Percentiles rank a stretch among this genome's conserved stretches.
Evolutionary conservation across 2,888 invertebrate genomes (phyloP).

Genomic region (Agriopis marginaria): DNA sequence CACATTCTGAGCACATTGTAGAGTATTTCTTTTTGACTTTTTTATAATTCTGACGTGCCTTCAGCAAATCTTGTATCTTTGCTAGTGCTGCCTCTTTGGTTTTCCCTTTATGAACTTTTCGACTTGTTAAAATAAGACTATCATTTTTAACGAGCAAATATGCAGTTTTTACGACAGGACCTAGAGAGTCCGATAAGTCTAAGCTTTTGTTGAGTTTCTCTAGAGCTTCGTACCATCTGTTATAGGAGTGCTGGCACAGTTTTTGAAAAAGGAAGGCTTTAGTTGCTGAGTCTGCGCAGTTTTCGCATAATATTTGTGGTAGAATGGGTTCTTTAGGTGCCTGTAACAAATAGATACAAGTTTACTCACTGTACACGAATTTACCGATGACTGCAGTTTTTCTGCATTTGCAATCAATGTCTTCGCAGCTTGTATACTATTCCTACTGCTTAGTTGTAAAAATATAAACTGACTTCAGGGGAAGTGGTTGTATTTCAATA

Average conservation of each 20-base stretch:
- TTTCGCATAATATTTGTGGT: constrained; percentile 66
- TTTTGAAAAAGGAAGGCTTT: constrained; percentile 69
- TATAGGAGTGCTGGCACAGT: constrained; percentile 60
- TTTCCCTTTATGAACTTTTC: constrained; percentile 46
- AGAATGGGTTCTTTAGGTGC: constrained; percentile 57
- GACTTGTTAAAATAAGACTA: constrained; percentile 62
- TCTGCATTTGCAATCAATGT: no score
- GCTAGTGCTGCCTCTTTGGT: constrained; percentile 58
- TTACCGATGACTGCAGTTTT: no score
- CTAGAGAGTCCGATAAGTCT: constrained; percentile 51
- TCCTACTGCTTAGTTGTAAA: no score
- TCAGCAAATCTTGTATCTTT: constrained; percentile 63
- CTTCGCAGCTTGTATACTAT: no score
- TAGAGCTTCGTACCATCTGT: constrained; percentile 61
- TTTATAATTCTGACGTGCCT: constrained; percentile 54
- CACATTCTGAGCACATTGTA: constrained; percentile 67
- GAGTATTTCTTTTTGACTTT: constrained; percentile 48
- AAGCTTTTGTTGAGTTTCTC: constrained; percentile 54
- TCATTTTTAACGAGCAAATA: constrained; percentile 61
- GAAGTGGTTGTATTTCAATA: no score
- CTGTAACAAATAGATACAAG: constrained; percentile 51
- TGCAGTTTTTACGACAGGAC: constrained; percentile 54
- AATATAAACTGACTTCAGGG: no score
- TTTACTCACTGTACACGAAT: no score
- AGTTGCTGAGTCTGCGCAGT: constrained; percentile 57